Evolutionary conservation across 2,888 invertebrate genomes (phyloP), one percentile per base, ranked within the genome.

Genomic region (Oscheius onirici): DNA sequence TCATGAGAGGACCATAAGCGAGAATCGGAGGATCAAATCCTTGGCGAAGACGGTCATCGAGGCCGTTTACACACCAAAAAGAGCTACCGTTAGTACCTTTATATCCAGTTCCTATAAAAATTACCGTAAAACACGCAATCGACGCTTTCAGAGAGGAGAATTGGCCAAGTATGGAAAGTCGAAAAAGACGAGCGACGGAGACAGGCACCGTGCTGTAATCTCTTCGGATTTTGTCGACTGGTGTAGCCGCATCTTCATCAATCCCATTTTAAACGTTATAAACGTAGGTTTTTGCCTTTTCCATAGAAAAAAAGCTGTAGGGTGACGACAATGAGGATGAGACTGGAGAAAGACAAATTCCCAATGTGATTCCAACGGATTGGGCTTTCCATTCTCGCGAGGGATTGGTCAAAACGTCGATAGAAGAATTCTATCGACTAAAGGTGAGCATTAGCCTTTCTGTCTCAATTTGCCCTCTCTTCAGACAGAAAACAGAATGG

Each of bases 311-410:
- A n/a, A 17, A 49, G n/a, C n/a, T 63, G n/a, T 41, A 63, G 63
- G 63, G 63, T 28, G 26, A 49, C 46, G 63, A 46, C 26, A 26
- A 63, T 46, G 63, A 63, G 46, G 63, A 63, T n/a, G 49, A 46
- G 34, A 63, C 13, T 49, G 63, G 49, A 24, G 77, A 76, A 40
- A 22, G 55, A 28, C 72, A 77, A 44, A 49, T 80, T 57, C 77
- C 78, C 11, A 70, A 76, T 34, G 78, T 83, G 15, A 80, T 80
- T 43, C 79, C 81, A 8, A 81, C 83, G 41, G 86, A 86, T 70
- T 86, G 86, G 86, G 86, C 86, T n/a, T 66, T 78, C 17, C 86
- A 86, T 70, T 78, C 82, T n/a, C 69, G 78, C 72, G 85, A 85
- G 71, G 85, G 83, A 65, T 72, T 84, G 69, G 55, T 69, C n/a